Evolutionary conservation across 2,113 vertebrate species (phyloP).

Genomic region (Callopanchax toddi): DNA sequence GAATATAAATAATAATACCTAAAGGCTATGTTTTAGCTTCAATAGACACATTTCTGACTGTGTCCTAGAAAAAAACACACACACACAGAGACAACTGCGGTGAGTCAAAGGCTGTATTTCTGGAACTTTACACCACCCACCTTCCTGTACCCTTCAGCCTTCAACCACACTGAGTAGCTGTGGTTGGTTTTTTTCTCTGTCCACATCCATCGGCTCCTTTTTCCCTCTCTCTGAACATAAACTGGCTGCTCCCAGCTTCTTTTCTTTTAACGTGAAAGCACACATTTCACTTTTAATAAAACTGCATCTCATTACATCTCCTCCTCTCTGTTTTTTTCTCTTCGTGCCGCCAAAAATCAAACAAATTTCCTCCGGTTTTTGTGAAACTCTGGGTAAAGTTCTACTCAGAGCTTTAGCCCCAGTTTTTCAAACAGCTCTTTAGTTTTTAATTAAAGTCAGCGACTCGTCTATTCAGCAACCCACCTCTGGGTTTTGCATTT

Average conservation of each 20-base stretch:
- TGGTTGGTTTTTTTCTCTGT: slow-evolving; percentile 28
- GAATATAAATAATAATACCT: slow-evolving; percentile 38
- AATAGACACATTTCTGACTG: slow-evolving; percentile 39
- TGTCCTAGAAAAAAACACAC: slow-evolving; percentile 39
- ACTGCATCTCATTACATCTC: slow-evolving; percentile 25
- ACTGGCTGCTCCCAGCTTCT: slow-evolving; percentile 3
- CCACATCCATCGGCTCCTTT: slow-evolving; percentile 17
- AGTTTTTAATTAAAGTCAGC: slow-evolving; percentile 14
- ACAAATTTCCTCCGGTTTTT: neutral
- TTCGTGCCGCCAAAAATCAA: neutral
- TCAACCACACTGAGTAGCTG: slow-evolving; percentile 32
- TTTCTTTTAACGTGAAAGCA: neutral
- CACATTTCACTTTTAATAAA: slow-evolving; percentile 13
- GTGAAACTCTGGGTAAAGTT: neutral
- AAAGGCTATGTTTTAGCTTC: slow-evolving; percentile 32
- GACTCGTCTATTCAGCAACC: slow-evolving; percentile 1
- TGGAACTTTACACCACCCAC: slow-evolving; percentile 40
- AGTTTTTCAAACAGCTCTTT: slow-evolving; percentile 5
- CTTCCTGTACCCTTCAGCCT: slow-evolving; percentile 36
- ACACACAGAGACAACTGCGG: slow-evolving; percentile 34
- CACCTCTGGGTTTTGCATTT: slow-evolving; percentile 49
- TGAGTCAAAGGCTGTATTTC: slow-evolving; percentile 54
- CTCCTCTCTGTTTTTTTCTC: neutral
- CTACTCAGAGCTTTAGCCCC: slow-evolving; percentile 1
- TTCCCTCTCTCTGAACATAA: neutral